These are phyloP conservation scores for Araneus ventricosus DNA, from an alignment of 1,140 invertebrate genomes.

Conservation along the genomic window DNA sequence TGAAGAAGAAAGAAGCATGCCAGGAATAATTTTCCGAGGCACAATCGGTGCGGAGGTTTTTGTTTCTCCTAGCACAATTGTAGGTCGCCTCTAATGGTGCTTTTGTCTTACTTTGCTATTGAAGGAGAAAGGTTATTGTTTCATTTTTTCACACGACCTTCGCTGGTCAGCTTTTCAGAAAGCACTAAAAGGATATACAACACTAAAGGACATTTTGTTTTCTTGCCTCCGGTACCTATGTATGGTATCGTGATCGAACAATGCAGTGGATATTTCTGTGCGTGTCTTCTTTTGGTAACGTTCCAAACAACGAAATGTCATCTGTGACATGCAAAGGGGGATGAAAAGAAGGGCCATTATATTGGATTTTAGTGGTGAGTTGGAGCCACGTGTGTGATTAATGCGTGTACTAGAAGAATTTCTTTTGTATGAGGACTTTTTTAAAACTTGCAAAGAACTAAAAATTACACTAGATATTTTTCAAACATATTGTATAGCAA, in stretches of 20 bases:
- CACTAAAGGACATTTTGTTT: background rate
- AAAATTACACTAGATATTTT: no score
- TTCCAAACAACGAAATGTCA: background rate
- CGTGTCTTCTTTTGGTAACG: background rate
- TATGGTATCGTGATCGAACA: background rate
- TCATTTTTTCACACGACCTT: background rate
- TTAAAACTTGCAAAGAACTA: no score
- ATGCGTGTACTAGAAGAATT: no score
- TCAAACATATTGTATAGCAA: no score
- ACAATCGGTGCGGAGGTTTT: background rate
- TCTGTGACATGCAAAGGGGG: background rate
- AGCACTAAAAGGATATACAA: background rate
- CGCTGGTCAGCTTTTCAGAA: background rate
- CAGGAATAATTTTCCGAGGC: background rate
- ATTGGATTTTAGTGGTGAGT: no score
- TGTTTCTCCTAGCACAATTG: background rate
- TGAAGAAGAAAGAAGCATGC: background rate
- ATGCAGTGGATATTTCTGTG: background rate
- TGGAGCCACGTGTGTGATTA: no score
- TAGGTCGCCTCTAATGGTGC: background rate
- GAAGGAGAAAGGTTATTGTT: conserved; percentile 13
- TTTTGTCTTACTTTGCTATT: background rate
- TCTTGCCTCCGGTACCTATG: background rate
- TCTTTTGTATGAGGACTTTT: no score
- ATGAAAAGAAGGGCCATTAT: background rate